A percentile compares a stretch with the other conserved stretches of the same genome.
These are phyloP conservation scores for Cotesia congregata DNA, from an alignment of 2,888 invertebrate species.

Conservation along the genomic window DNA sequence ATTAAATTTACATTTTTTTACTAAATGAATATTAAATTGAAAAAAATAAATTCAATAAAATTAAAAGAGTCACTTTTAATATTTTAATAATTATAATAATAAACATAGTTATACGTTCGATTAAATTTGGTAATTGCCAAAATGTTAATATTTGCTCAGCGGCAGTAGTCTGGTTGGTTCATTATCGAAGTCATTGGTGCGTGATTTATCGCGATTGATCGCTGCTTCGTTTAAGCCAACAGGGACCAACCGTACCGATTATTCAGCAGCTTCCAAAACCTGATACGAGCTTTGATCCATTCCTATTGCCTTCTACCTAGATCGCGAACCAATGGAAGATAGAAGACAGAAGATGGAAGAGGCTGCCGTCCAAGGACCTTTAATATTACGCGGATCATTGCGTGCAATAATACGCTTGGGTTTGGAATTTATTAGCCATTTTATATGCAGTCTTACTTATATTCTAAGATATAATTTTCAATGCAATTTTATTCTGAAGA, in stretches of 20 bases:
- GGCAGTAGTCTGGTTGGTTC: not conserved
- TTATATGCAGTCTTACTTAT: not conserved
- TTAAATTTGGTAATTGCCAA: not conserved
- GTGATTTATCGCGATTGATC: constrained; percentile 1
- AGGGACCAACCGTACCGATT: not conserved
- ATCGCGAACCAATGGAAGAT: not conserved
- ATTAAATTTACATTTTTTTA: too few relatives aligned
- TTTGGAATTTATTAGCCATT: not conserved
- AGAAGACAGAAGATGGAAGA: not conserved
- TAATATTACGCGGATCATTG: constrained; percentile 21
- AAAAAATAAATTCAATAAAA: not conserved
- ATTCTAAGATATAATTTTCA: too few relatives aligned
- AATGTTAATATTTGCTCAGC: constrained; percentile 1
- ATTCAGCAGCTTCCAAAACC: not conserved
- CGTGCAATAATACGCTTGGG: constrained; percentile 22
- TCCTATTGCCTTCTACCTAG: not conserved
- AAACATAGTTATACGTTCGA: not conserved
- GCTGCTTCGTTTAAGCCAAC: not conserved
- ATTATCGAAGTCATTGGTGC: not conserved
- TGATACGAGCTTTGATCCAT: not conserved
- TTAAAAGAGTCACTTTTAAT: not conserved
- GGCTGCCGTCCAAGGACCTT: not conserved
- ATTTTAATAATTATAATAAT: not conserved
- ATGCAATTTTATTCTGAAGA: too few relatives aligned
- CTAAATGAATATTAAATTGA: too few relatives aligned